Evolutionary conservation across 2,888 invertebrate genomes (phyloP), one percentile per base, ranked within the genome.

Genomic region (Latheticus oryzae): DNA sequence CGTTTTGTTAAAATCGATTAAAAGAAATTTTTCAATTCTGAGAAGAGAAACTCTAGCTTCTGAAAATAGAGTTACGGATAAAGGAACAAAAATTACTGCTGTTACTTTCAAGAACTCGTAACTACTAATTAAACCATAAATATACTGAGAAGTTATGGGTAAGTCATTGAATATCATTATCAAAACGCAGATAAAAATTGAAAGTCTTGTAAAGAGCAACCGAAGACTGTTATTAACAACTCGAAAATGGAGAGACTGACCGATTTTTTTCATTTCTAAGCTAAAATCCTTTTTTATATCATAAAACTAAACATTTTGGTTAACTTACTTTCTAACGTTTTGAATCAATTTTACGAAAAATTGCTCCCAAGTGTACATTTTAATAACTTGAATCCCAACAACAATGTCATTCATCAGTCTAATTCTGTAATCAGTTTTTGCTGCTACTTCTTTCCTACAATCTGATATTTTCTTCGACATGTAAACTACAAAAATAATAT

Each of bases 121-220:
- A 2, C 9, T 28, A 3, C 11, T 28, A 5, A 28, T 9, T 1
- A 28, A 12, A 8, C 11, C 28, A 28, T 28, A 28, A 1, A 28
- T 12, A 5, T 28, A 9, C 12, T 28, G 28, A 9, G 28, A 12
- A 5, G 28, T 28, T 9, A 28, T 5, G 1, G 28, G 1, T 9
- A 5, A 11, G 11, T 28, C n/a, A n/a, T n/a, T n/a, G n/a, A n/a
- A n/a, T n/a, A n/a, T n/a, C n/a, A n/a, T n/a, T n/a, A n/a, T n/a
- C n/a, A 93, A 80, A 54, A 96, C 85, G 5, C 92, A 92, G 61
- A 88, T 82, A 76, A 93, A 93, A 37, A 94, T 83, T n/a, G 95
- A 90, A 38, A 94, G 84, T 61, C 95, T 88, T 0, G 93, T 90
- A 5, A 91, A 87, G 74, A 93, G 94, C 79, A 95, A 88, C 47